These are phyloP conservation scores for Orchesella flavescens DNA, from an alignment of 2,888 invertebrate species.

Conservation along the genomic window DNA sequence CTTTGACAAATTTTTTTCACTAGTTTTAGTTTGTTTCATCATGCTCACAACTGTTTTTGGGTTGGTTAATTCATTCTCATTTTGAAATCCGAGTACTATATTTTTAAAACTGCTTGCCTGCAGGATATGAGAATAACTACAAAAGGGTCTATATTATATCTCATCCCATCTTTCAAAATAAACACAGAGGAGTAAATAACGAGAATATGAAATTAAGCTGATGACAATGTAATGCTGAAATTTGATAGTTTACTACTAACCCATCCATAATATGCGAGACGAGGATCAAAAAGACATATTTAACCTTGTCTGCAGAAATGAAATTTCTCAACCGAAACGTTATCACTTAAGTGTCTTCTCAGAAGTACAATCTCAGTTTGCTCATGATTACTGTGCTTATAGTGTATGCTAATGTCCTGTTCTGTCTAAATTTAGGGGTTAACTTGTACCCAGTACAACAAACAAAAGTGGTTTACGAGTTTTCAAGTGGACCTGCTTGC, in stretches of 20 bases:
- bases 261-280: neutral
- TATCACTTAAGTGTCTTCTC: conserved; percentile 2
- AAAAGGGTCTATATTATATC: too few relatives aligned
- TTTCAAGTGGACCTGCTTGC: too few relatives aligned
- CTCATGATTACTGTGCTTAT: too few relatives aligned
- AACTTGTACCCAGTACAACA: too few relatives aligned
- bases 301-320: conserved; percentile 62
- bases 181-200: neutral
- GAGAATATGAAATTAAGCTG: neutral
- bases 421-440: too few relatives aligned
- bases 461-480: too few relatives aligned
- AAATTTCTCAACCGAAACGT: conserved; percentile 53
- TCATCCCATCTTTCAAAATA: too few relatives aligned
- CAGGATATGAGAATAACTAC: neutral
- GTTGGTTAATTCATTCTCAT: neutral
- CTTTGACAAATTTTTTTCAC: too few relatives aligned
- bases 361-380: neutral
- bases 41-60: neutral
- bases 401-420: too few relatives aligned
- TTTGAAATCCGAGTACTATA: neutral
- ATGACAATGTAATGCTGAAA: neutral
- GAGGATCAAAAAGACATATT: conserved; percentile 34
- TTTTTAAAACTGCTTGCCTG: neutral
- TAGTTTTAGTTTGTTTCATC: too few relatives aligned
- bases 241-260: neutral